Evolutionary conservation across 2,888 invertebrate genomes (phyloP).

Genomic region (Microctonus hyperodae): DNA sequence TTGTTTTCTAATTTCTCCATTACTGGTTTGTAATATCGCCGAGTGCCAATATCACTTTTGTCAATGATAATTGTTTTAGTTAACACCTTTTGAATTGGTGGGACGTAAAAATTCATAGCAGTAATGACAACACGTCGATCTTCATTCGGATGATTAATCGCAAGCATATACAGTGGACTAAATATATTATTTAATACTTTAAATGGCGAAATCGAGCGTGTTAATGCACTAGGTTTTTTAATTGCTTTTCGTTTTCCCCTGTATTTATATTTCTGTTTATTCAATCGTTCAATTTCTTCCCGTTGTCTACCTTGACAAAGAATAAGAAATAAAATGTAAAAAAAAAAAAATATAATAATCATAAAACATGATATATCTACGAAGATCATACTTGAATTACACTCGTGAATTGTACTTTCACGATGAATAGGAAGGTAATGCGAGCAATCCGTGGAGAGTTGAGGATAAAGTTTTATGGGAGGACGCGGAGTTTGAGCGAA

Average conservation of each 20-base stretch:
- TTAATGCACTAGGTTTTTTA: constrained; percentile 66
- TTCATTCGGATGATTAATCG: constrained; percentile 64
- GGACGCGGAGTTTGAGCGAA: constrained; percentile 5
- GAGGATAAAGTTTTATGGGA: constrained; percentile 23
- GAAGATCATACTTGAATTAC: constrained; percentile 24
- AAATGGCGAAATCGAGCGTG: constrained; percentile 69
- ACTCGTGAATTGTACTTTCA: constrained; percentile 22
- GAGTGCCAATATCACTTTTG: constrained; percentile 38
- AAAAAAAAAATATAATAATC: background rate
- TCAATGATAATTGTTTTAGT: constrained; percentile 33
- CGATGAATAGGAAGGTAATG: constrained; percentile 23
- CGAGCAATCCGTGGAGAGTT: constrained; percentile 16
- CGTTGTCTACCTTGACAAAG: constrained; percentile 18
- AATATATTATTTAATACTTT: constrained; percentile 70
- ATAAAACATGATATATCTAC: constrained; percentile 5
- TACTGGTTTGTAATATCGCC: constrained; percentile 45
- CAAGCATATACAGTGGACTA: constrained; percentile 70
- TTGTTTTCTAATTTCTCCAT: constrained; percentile 44
- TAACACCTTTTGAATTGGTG: constrained; percentile 45
- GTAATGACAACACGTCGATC: constrained; percentile 63
- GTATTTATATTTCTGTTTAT: constrained; percentile 46
- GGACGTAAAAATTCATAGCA: constrained; percentile 62
- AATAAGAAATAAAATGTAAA: background rate
- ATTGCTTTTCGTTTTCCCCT: constrained; percentile 28
- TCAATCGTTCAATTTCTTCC: constrained; percentile 50